Evolutionary conservation across 2,888 invertebrate genomes (phyloP).

Genomic region (Drosophila multiciliata): DNA sequence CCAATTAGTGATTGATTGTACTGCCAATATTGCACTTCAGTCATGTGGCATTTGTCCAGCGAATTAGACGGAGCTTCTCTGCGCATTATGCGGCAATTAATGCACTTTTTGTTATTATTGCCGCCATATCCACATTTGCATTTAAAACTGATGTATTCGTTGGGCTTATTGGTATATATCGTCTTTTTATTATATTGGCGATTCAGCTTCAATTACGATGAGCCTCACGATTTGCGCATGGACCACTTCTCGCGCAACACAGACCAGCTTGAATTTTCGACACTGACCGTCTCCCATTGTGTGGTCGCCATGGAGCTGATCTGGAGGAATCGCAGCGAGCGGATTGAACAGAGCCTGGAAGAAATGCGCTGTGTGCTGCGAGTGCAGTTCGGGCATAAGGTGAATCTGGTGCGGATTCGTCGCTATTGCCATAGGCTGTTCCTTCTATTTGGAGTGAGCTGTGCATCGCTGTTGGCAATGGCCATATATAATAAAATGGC

Average conservation of each 20-base stretch:
- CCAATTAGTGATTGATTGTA: constrained; percentile 27
- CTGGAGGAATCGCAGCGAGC: constrained; percentile 49
- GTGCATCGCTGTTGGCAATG: neutral
- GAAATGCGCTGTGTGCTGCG: constrained; percentile 33
- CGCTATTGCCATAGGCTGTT: constrained; percentile 42
- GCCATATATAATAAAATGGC: constrained; percentile 6
- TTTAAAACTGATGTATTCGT: constrained; percentile 38
- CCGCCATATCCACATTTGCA: constrained; percentile 37
- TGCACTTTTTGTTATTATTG: constrained; percentile 54
- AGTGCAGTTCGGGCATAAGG: constrained; percentile 37
- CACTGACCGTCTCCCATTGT: constrained; percentile 36
- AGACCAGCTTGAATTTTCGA: constrained; percentile 54
- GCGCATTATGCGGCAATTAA: constrained; percentile 50
- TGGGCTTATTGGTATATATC: constrained; percentile 7
- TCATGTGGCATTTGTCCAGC: constrained; percentile 61
- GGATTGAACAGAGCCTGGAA: constrained; percentile 52
- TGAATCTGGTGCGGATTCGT: constrained; percentile 38
- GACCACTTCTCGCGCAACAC: constrained; percentile 66
- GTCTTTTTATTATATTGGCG: constrained; percentile 28
- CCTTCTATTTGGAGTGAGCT: neutral
- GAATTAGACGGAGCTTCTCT: constrained; percentile 57
- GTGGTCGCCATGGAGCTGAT: constrained; percentile 48
- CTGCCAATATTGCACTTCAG: constrained; percentile 33
- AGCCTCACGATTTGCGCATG: constrained; percentile 44
- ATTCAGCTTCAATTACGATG: constrained; percentile 45